phyloP scores from a whole-genome alignment of 2,113 vertebrate species.

The Conger conger region DNA sequence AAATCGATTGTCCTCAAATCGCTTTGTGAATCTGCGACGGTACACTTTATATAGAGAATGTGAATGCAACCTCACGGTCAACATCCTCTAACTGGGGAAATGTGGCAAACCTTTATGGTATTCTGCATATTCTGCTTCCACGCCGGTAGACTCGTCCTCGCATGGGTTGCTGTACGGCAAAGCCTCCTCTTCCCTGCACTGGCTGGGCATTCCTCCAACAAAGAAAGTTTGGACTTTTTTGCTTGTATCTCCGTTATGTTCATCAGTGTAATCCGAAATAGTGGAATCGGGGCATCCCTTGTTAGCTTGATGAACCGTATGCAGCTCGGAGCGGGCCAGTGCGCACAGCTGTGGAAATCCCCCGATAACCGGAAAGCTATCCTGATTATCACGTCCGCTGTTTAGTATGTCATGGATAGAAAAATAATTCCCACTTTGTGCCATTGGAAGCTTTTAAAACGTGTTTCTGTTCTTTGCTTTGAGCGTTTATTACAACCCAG shows the following conservation, averaged over 20 bases:
- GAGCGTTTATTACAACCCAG: constrained; percentile 25
- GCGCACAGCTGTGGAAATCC: constrained; percentile 23
- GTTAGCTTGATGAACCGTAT: background rate
- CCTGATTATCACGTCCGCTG: constrained; percentile 41
- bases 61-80: background rate
- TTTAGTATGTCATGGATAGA: constrained; percentile 72
- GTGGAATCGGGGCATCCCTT: constrained; percentile 4
- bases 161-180: constrained; percentile 33
- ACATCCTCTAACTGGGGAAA: background rate
- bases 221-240: constrained; percentile 6
- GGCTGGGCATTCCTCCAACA: constrained; percentile 24
- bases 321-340: constrained; percentile 8
- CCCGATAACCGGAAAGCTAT: background rate
- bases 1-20: background rate
- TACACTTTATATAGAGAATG: background rate
- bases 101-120: constrained; percentile 45
- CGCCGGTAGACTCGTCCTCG: constrained; percentile 44
- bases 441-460: constrained; percentile 50
- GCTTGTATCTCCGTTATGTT: constrained; percentile 1
- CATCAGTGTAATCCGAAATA: background rate
- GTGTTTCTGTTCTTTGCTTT: background rate
- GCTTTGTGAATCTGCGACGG: background rate
- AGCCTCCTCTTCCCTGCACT: constrained; percentile 25
- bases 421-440: constrained; percentile 65
- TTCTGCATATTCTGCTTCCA: constrained; percentile 39